A percentile compares a stretch with the other conserved stretches of the same genome.
Conservation (phyloP, 2,888 invertebrate species). For the Caenorhabditis afra region DNA sequence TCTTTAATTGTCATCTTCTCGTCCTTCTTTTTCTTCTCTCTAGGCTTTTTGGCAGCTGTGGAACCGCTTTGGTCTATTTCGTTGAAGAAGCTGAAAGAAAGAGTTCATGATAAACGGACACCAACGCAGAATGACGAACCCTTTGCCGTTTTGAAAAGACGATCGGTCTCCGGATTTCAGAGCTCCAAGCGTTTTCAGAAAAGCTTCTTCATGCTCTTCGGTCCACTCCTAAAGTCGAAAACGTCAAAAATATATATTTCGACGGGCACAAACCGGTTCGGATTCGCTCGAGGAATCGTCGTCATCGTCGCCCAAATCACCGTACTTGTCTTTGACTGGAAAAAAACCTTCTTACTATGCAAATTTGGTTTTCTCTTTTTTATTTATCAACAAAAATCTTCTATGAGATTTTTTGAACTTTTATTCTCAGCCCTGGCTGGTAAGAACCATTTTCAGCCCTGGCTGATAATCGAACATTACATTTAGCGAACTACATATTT, state of each 20-base stretch:
- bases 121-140: not conserved
- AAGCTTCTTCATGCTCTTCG: slow-evolving; percentile 88
- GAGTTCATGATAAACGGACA: too few species aligned
- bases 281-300: slow-evolving; percentile 83
- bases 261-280: slow-evolving; percentile 45
- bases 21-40: slow-evolving; percentile 80
- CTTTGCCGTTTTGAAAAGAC: slow-evolving; percentile 43
- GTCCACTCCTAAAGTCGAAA: slow-evolving; percentile 83
- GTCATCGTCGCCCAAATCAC: slow-evolving; percentile 81
- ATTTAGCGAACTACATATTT: slow-evolving; percentile 12
- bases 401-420: too few species aligned
- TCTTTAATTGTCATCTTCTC: slow-evolving; percentile 87
- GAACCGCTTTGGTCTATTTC: slow-evolving; percentile 8
- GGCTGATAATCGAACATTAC: too few species aligned
- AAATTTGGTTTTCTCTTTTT: too few species aligned
- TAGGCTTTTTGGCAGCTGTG: slow-evolving; percentile 22
- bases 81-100: slow-evolving; percentile 9
- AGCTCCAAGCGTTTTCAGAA: slow-evolving; percentile 89
- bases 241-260: not conserved
- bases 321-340: slow-evolving; percentile 74
- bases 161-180: slow-evolving; percentile 84
- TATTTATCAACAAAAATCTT: too few species aligned
- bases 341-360: too few species aligned
- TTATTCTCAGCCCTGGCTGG: too few species aligned
- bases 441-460: too few species aligned